These are phyloP conservation scores for Ecliptopera silaceata DNA, from an alignment of 2,888 invertebrate species.

Conservation along the genomic window DNA sequence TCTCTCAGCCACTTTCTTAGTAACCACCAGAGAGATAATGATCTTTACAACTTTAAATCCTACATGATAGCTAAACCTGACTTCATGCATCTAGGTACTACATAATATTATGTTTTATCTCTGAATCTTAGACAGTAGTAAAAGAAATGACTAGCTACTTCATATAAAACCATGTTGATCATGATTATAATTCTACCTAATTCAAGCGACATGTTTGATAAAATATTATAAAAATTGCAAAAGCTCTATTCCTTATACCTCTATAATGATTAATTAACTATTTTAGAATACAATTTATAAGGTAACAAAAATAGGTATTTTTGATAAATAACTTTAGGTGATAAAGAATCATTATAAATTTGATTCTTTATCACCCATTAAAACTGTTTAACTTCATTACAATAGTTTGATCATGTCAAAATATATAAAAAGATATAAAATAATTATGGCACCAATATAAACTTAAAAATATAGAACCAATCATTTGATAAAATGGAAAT, in stretches of 20 bases:
- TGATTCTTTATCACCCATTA: no score
- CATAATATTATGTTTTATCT: conserved; percentile 10
- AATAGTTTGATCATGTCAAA: background rate
- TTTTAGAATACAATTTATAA: conserved; percentile 6
- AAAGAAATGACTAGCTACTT: conserved; percentile 27
- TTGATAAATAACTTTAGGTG: background rate
- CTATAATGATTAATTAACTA: conserved; percentile 8
- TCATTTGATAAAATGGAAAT: conserved; percentile 25
- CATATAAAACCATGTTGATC: conserved; percentile 11
- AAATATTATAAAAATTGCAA: conserved; percentile 12
- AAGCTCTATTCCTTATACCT: conserved; percentile 14
- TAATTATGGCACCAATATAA: conserved; percentile 61
- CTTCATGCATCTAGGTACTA: background rate
- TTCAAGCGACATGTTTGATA: conserved; percentile 17
- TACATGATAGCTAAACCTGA: conserved; percentile 9
- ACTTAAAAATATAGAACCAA: conserved; percentile 39
- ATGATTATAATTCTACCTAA: conserved; percentile 4
- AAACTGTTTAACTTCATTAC: background rate
- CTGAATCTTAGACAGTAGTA: conserved; percentile 15
- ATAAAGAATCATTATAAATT: background rate
- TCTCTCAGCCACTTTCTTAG: conserved; percentile 13
- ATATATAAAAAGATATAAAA: conserved; percentile 32
- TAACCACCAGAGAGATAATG: conserved; percentile 4
- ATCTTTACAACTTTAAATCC: conserved; percentile 10
- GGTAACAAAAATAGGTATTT: conserved; percentile 4